Percentiles rank a stretch among this genome's conserved stretches.
Evolutionary conservation across 1,140 invertebrate species (phyloP).

Genomic region (Metaphire vulgaris): DNA sequence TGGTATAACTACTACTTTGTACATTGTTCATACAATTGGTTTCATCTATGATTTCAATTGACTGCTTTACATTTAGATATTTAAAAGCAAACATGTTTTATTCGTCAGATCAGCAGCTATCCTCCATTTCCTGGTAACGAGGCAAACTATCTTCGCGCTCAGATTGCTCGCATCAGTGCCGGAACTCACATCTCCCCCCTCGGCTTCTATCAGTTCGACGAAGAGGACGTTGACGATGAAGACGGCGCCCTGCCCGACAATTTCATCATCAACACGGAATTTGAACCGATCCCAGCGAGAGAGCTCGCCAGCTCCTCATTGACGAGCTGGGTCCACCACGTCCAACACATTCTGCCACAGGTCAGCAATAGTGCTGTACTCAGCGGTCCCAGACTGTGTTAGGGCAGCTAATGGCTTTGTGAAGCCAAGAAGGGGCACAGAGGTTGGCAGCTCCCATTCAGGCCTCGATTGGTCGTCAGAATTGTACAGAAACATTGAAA

Average conservation of each 20-base stretch:
- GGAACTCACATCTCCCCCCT: constrained; percentile 66
- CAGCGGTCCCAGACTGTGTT: no score
- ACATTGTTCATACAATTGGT: constrained; percentile 49
- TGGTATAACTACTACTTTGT: constrained; percentile 42
- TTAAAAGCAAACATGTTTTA: no score
- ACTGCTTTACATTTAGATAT: no score
- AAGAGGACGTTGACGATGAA: constrained; percentile 56
- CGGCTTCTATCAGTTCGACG: constrained; percentile 56
- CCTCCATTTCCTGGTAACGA: constrained; percentile 64
- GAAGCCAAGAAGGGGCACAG: no score
- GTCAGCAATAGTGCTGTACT: no score
- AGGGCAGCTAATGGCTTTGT: no score
- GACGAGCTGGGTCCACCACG: constrained; percentile 74
- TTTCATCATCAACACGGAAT: constrained; percentile 51
- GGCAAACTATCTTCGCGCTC: constrained; percentile 70
- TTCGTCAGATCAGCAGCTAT: constrained; percentile 47
- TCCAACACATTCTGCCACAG: constrained; percentile 61
- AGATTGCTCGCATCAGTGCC: constrained; percentile 75
- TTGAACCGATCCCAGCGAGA: constrained; percentile 48
- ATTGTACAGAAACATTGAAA: no score
- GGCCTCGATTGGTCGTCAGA: no score
- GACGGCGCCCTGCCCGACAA: constrained; percentile 48
- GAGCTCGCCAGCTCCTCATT: constrained; percentile 60
- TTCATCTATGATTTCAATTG: no score
- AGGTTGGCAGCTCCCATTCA: no score